Base-by-base conservation (phyloP, 2,797 vertebrate genomes). In the Telmatherina bonti region DNA sequence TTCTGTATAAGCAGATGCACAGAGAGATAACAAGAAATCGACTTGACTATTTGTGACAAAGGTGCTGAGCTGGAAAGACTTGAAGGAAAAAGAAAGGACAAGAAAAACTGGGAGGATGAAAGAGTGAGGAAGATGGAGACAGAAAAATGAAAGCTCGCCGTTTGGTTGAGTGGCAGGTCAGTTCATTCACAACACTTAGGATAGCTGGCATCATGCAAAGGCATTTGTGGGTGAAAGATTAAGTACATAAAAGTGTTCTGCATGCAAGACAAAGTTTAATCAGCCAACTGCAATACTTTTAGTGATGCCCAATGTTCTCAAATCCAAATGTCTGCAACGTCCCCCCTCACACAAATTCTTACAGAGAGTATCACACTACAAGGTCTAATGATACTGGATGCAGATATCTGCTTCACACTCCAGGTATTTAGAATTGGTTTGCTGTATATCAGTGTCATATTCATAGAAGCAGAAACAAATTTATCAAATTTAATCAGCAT, bases 101-200 rank as follows among this genome's bases (percentile, higher is more conserved):
- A n/a, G 38, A 8, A 16, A 55, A 7, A 68, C 26, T 43, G 26
- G 64, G 18, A 4, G 33, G 20, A 66, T 52, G 35, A 20, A 67
- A 29, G 13, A 26, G 29, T 51, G 52, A 26, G 49, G 35, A 59
- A 27, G 66, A 62, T 6, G 33, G 10, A 33, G 45, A 47, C 5
- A 56, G 43, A 52, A 73, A 81, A 76, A 22, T 61, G 71, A 79
- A 74, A 73, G 70, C 54, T 9, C 76, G 58, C 71, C 65, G 74
- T 78, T 10, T 70, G 47, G 15, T 67, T 67, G 81, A 77, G 74
- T 57, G 72, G 79, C 84, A 57, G 78, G 78, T 63, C 70, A 72
- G 70, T 72, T 77, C 66, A 55, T 83, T 68, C 72, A 62, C 75
- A 66, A 45, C 78, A 79, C 64, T 72, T 52, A 36, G 67, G 41